Evolutionary conservation across 2,888 invertebrate genomes (phyloP), one percentile per base, ranked within the genome.

Genomic region (Drosophila tripunctata): DNA sequence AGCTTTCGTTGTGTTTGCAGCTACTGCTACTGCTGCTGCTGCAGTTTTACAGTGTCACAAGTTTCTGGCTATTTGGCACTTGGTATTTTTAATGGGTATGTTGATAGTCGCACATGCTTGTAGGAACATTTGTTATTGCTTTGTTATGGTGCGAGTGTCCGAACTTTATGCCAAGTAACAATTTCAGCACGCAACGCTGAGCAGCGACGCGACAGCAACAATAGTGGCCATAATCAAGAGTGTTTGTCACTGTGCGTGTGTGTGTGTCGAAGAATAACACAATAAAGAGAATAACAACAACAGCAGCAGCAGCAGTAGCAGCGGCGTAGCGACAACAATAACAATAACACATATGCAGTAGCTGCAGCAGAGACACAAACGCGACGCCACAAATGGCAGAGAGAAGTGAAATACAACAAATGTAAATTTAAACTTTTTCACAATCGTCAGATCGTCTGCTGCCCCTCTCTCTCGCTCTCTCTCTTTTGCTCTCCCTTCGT

Each of bases 341-440:
- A 57, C 56, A 74, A 73, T 60, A 74, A 43, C 48, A 56, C 48
- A 55, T 44, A 55, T 30, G 36, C 65, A 51, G 51, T 70, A 60
- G 64, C 70, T 56, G 43, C 51, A 51, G 35, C 33, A 21, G 3
- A 54, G 6, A 44, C 35, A 51, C 27, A 24, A 43, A 60, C 47
- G 52, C 43, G 64, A 36, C 52, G 64, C 48, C 45, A 56, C 48
- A 69, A 69, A 73, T 68, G 84, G 69, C 65, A 61, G 81, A 55
- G 81, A 55, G 27, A 27, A 67, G 67, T 63, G 58, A 67, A 69
- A 51, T 27, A 69, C 71, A 58, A 69, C 71, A 58, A 84, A 81
- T 85, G 83, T 81, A 81, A 85, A 81, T 81, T 85, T 80, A 68
- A 78, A 80, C 71, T 75, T 75, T 80, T 80, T 81, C 78, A 79